Evolutionary conservation across 2,888 invertebrate species (phyloP).

Genomic region (Sesamia inferens): DNA sequence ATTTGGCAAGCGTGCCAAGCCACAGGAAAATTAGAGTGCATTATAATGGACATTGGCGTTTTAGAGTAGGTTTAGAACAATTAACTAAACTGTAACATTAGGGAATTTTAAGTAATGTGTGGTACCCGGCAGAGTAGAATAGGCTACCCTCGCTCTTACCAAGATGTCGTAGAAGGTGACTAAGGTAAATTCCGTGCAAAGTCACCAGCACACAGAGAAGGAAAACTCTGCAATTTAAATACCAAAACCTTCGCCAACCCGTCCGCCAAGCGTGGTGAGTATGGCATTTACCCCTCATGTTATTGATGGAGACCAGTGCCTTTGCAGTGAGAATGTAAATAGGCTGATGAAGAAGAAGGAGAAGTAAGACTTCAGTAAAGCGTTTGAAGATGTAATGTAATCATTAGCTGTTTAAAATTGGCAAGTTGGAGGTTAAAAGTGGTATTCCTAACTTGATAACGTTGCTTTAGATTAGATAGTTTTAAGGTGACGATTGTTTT

Average conservation of each 20-base stretch:
- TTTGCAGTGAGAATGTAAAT: too few species aligned
- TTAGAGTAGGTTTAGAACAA: constrained; percentile 49
- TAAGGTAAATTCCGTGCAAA: too few species aligned
- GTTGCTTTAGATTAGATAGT: constrained; percentile 13
- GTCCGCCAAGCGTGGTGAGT: too few species aligned
- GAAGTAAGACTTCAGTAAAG: constrained; percentile 9
- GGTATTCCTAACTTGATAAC: background rate
- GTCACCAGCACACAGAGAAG: too few species aligned
- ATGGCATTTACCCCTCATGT: too few species aligned
- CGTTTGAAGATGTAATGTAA: background rate
- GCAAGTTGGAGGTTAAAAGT: background rate
- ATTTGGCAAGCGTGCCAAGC: constrained; percentile 77
- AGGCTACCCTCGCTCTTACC: too few species aligned
- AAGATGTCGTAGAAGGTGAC: too few species aligned
- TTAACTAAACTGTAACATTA: constrained; percentile 28
- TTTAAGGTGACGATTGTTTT: constrained; percentile 1
- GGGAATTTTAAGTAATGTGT: background rate
- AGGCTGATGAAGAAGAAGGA: too few species aligned
- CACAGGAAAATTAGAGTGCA: constrained; percentile 76
- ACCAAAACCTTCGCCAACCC: too few species aligned
- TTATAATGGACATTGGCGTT: constrained; percentile 70
- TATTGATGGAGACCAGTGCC: too few species aligned
- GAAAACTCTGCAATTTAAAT: too few species aligned
- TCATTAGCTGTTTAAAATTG: constrained; percentile 17
- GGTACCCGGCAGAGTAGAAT: too few species aligned